These are phyloP conservation scores for Sturnira hondurensis DNA, from an alignment of 2,113 vertebrate genomes.

Conservation along the genomic window DNA sequence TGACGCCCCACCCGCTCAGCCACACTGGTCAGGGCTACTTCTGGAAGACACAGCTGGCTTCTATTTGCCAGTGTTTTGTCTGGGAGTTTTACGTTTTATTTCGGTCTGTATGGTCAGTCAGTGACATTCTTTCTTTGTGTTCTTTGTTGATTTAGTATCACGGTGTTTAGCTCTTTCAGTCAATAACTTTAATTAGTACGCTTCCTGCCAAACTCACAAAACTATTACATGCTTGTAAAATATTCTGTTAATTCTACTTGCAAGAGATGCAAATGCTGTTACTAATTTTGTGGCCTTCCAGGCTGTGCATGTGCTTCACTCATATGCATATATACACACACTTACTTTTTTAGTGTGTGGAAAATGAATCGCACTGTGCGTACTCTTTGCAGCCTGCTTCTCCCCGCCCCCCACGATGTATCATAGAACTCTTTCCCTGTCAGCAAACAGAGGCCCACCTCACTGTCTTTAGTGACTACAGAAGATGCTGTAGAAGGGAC, in stretches of 20 bases:
- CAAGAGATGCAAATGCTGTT: neutral
- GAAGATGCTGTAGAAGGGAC: too few species aligned
- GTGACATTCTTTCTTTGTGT: neutral
- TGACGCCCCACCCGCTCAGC: neutral
- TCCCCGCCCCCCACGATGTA: fast-evolving
- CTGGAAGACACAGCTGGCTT: neutral
- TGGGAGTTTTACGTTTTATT: neutral
- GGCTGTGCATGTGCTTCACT: neutral
- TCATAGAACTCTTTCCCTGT: neutral
- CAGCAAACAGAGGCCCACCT: neutral
- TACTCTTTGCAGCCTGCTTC: neutral
- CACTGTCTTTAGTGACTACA: neutral
- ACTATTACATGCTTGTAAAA: neutral
- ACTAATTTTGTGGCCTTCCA: neutral
- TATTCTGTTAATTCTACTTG: neutral
- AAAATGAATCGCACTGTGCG: fast-evolving
- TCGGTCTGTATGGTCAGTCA: neutral
- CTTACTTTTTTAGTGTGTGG: neutral
- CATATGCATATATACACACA: fast-evolving
- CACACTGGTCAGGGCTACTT: neutral
- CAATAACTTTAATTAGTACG: neutral
- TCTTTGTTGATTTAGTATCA: neutral
- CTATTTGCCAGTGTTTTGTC: neutral
- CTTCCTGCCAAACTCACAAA: neutral
- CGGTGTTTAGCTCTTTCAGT: neutral